Evolutionary conservation across 2,113 vertebrate species (phyloP), one percentile per base, ranked within the genome.

Genomic region (Coreoperca whiteheadi): DNA sequence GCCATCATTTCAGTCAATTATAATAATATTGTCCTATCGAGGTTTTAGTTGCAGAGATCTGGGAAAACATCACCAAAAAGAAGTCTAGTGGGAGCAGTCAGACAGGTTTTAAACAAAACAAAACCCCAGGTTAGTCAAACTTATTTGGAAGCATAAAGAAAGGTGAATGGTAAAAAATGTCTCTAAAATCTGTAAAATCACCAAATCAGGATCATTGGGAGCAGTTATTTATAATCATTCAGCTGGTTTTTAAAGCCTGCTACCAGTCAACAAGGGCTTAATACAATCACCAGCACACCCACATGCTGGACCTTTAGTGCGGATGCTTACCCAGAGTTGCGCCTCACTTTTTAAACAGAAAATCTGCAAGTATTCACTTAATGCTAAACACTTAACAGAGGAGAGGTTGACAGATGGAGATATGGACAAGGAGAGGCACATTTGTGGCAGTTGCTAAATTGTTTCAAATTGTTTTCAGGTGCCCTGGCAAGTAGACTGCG

Each of bases 401-500:
- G 6, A 9, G 46, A 15, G 25, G 57, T 8, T 28, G 59, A 76
- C 59, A 54, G 60, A 60, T 53, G 69, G 65, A 80, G 63, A 46
- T 4, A 8, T 2, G 34, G 48, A 48, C 56, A 32, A 30, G 46
- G 25, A 14, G 37, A 72, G 59, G n/a, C 46, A 25, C 28, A 43
- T 67, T 25, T 21, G 53, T 75, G 46, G 63, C 76, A 80, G 30
- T 39, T 74, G 63, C 59, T 74, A 48, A 54, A 51, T 54, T 25
- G 59, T 46, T 30, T 84, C 43, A 61, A 84, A 90, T 84, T 77
- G 68, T 74, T 87, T 64, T 79, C 89, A 88, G 89, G 79, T 64
- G 81, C 41, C 25, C 72, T 84, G 89, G 84, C 75, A 65, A 48
- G 70, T 25, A 14, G 1, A 83, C 81, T 81, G 77, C 74, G 18